Conservation (phyloP, 2,797 vertebrate species). For the Chloroceryle inda region DNA sequence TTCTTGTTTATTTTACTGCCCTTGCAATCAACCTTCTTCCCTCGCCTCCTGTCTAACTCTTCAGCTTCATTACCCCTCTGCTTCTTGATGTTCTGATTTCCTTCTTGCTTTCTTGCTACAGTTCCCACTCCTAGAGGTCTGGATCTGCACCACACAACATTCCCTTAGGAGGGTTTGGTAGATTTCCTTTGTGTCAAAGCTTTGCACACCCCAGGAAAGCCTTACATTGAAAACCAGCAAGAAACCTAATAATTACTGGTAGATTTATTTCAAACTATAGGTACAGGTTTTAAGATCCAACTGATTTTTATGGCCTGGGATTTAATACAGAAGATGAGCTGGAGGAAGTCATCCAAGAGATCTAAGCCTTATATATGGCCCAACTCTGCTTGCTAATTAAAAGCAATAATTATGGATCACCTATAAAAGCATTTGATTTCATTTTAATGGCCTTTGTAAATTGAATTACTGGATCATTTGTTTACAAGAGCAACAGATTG, state of each 20-base stretch:
- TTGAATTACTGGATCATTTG: background rate
- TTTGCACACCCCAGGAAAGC: background rate
- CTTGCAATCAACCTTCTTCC: background rate
- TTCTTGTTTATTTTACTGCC: background rate
- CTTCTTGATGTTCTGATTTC: background rate
- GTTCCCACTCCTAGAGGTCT: background rate
- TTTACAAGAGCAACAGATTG: conserved; percentile 14
- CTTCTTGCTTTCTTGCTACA: background rate
- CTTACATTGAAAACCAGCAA: background rate
- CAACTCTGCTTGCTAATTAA: conserved; percentile 16
- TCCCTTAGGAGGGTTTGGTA: background rate
- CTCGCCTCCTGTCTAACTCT: background rate
- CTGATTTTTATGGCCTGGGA: background rate
- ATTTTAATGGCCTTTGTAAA: conserved; percentile 62
- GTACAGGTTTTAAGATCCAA: background rate
- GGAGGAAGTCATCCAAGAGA: background rate
- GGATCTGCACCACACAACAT: background rate
- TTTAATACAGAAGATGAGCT: background rate
- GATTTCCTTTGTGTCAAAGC: background rate
- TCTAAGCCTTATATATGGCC: background rate
- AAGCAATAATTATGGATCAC: conserved; percentile 39
- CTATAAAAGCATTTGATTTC: conserved; percentile 35
- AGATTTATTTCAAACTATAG: background rate
- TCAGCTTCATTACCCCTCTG: background rate
- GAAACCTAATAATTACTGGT: background rate